Evolutionary conservation across 1,140 invertebrate species (phyloP).

Genomic region (Medauroidea extradentata): DNA sequence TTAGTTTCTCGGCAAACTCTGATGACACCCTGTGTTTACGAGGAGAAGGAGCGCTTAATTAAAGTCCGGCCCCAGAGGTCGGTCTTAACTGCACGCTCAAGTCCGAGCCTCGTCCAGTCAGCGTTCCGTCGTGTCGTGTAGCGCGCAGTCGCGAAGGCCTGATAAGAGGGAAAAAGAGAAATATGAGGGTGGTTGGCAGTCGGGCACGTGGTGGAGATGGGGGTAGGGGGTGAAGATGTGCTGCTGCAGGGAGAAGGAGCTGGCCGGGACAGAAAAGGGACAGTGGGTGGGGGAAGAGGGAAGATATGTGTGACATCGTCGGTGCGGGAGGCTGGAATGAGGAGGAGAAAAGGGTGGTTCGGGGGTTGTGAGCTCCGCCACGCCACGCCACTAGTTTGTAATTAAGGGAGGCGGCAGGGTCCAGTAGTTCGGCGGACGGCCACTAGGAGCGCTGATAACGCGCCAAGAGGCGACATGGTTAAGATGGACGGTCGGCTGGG

Average conservation of each 20-base stretch:
- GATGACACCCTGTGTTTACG: no score
- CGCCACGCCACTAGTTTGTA: conserved; percentile 9
- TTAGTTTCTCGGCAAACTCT: no score
- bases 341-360: no score
- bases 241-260: background rate
- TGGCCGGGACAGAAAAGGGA: background rate
- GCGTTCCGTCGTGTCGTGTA: no score
- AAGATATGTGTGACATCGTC: conserved; percentile 7
- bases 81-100: no score
- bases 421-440: conserved; percentile 7
- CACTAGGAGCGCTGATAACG: background rate
- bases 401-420: conserved; percentile 12
- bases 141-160: no score
- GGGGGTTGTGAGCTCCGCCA: background rate
- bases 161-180: no score
- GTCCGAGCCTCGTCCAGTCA: no score
- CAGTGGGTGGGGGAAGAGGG: background rate
- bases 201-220: background rate
- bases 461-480: conserved; percentile 1
- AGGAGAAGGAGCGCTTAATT: no score
- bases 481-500: conserved; percentile 5
- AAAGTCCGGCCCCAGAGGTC: no score
- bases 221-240: background rate
- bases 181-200: no score
- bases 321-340: background rate